Conservation (phyloP, 2,797 vertebrate genomes). For the Apodemus agrarius region DNA sequence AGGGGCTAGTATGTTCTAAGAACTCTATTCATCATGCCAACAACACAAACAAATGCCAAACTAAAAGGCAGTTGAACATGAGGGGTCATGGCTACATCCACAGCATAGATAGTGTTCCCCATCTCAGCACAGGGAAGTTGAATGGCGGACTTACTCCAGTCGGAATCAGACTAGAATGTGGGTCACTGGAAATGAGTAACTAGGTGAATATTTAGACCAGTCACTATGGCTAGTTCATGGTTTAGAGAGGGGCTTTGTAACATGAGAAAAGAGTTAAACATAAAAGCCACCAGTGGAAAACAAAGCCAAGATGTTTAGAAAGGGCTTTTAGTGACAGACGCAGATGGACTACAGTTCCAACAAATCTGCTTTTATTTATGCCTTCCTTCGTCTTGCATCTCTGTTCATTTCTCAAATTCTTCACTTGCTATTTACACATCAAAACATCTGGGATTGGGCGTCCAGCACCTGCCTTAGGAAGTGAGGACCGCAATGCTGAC, state of each 20-base stretch:
- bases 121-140: neutral
- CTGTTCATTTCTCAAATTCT: conserved; percentile 77
- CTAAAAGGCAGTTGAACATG: neutral
- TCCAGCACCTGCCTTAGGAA: conserved; percentile 81
- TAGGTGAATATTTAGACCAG: neutral
- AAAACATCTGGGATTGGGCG: conserved; percentile 76
- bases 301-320: conserved; percentile 58
- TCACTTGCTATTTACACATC: conserved; percentile 76
- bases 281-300: conserved; percentile 54
- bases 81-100: neutral
- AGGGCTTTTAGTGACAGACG: conserved; percentile 61
- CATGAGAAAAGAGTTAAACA: conserved; percentile 49
- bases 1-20: conserved; percentile 19
- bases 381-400: conserved; percentile 71
- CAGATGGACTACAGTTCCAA: conserved; percentile 69
- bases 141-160: neutral
- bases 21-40: neutral
- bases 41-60: neutral
- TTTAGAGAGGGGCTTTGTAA: conserved; percentile 44
- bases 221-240: neutral
- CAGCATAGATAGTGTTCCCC: neutral
- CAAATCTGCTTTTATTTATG: conserved; percentile 74
- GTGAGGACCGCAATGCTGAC: conserved; percentile 66
- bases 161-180: neutral
- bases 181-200: conserved; percentile 36